A percentile compares a stretch with the other conserved stretches of the same genome.
phyloP scores from a whole-genome alignment of 2,888 invertebrate genomes.

The Rhamphomyia laevipes region DNA sequence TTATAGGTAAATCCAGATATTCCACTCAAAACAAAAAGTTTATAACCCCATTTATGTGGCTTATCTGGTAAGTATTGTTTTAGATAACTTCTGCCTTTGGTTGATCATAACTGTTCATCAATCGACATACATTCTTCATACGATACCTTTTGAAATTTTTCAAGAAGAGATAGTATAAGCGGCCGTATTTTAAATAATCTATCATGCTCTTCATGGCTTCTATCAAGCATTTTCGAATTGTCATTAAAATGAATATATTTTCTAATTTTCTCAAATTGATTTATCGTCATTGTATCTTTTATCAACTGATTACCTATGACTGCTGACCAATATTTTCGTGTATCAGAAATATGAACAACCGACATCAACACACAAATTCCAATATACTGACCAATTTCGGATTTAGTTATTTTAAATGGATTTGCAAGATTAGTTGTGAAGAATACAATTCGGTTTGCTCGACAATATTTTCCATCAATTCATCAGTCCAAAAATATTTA shows the following conservation, averaged over 20 bases:
- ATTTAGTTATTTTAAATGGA: background rate
- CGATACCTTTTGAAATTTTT: conserved; percentile 6
- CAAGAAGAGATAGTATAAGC: conserved; percentile 5
- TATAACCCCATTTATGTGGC: conserved; percentile 20
- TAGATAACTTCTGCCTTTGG: conserved; percentile 10
- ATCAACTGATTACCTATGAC: background rate
- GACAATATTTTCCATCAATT: background rate
- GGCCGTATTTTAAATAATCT: conserved; percentile 13
- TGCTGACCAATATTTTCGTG: conserved; percentile 3
- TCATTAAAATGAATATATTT: conserved; percentile 12
- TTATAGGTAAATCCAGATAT: conserved; percentile 17
- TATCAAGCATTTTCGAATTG: conserved; percentile 1
- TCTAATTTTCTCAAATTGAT: conserved; percentile 11
- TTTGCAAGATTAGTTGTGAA: background rate
- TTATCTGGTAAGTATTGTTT: conserved; percentile 19
- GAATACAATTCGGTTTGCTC: background rate
- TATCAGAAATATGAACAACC: background rate
- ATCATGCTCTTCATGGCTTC: conserved; percentile 9
- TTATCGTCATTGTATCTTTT: conserved; percentile 5
- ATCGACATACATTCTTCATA: conserved; percentile 14
- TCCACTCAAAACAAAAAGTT: conserved; percentile 18
- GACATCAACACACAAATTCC: conserved; percentile 1
- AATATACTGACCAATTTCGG: conserved; percentile 6
- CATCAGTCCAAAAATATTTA: background rate
- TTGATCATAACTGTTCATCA: conserved; percentile 9